Evolutionary conservation across 2,888 invertebrate genomes (phyloP), one percentile per base, ranked within the genome.

Genomic region (Nomada fucata): DNA sequence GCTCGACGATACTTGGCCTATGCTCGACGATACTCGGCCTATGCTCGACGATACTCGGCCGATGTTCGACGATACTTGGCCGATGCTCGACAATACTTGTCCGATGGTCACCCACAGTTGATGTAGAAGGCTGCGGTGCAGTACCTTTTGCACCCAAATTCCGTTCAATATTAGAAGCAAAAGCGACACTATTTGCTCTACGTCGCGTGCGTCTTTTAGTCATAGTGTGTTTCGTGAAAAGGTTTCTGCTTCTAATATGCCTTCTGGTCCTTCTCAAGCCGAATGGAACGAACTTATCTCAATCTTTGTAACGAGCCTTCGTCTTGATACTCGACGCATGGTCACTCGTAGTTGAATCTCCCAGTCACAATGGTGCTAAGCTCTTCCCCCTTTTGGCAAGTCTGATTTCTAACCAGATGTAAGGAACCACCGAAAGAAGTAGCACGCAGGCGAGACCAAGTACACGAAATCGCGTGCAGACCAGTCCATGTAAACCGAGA

Each of bases 401-500:
- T 36, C 94, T 92, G 55, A 94, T 91, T 89, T 95, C 95, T 52
- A 95, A 91, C 94, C 94, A 95, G 36, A 94, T 94, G 90, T 95
- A 95, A 3, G 95, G 95, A 18, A 95, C 89, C n/a, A 95, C 94
- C 2, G 95, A 94, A 36, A 94, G 89, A n/a, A 95, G 85, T 82
- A 95, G 91, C 77, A 94, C 94, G 53, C 93, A 93, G 4, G 94
- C 94, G 73, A 95, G 91, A 92, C 90, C 95, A 87, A 87, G 94
- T 81, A 85, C 95, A 73, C 82, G 94, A 91, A 81, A 94, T 88
- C 89, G 94, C 91, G 95, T 94, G 89, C 95, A 95, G 0, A 95
- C 94, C 26, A 95, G 91, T 0, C 95, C 94, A n/a, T 95, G 95
- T 3, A 95, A 94, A 2, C 95, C 95, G 1, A 95, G 95, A 1